Evolutionary conservation across 2,888 invertebrate genomes (phyloP).

Genomic region (Operophtera brumata): DNA sequence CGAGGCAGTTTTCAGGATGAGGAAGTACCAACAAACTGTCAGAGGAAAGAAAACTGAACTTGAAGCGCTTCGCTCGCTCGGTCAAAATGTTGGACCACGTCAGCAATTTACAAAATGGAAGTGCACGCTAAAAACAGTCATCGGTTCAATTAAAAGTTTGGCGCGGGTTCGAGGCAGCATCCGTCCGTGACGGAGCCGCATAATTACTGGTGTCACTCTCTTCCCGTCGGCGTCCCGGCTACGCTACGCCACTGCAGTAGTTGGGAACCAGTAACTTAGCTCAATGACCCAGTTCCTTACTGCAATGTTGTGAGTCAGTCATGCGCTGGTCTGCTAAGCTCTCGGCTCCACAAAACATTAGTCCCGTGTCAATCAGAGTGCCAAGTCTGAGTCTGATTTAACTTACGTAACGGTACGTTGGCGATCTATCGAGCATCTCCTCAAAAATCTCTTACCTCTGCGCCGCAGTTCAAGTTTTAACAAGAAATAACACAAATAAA

Average conservation of each 20-base stretch:
- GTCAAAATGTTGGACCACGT: constrained; percentile 29
- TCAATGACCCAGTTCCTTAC: constrained; percentile 5
- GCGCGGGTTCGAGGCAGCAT: constrained; percentile 27
- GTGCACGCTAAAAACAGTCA: constrained; percentile 42
- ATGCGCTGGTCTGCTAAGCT: not conserved
- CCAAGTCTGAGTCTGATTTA: not conserved
- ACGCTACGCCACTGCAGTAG: constrained; percentile 3
- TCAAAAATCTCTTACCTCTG: too few relatives aligned
- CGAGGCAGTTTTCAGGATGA: too few relatives aligned
- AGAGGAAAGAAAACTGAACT: too few relatives aligned
- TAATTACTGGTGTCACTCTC: constrained; percentile 52
- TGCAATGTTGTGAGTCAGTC: not conserved
- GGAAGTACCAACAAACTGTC: too few relatives aligned
- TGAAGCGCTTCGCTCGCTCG: too few relatives aligned
- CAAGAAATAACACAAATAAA: too few relatives aligned
- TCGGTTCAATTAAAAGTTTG: constrained; percentile 62
- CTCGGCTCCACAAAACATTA: not conserved
- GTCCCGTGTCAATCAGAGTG: not conserved
- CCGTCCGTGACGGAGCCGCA: constrained; percentile 33
- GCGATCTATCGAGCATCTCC: too few relatives aligned
- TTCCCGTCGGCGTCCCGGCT: constrained; percentile 13
- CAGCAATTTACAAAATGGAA: constrained; percentile 39
- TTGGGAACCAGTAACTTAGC: constrained; percentile 5
- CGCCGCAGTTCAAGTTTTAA: too few relatives aligned
- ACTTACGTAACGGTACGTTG: not conserved